Base-by-base conservation (phyloP, 2,113 vertebrate genomes). In the Oophaga pumilio region DNA sequence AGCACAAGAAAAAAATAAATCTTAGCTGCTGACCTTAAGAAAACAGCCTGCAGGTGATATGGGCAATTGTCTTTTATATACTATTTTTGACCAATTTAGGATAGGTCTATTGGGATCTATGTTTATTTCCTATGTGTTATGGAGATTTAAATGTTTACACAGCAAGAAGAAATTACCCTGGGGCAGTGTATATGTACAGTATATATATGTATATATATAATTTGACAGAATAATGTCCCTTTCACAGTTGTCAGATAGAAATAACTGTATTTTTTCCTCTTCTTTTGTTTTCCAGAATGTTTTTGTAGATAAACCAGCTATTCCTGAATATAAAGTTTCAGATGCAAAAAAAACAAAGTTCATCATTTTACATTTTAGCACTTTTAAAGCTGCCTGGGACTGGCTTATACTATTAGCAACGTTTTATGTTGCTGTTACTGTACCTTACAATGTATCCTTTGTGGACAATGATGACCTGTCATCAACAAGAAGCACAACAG, bases 361-460 rank as follows among this genome's bases (percentile, higher is more conserved):
- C 94, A 98, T 99, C 92, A 91, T 99, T 89, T 95, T 99, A 88
- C 98, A 99, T 95, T 99, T 97, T 94, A 99, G 98, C 95, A 97
- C 96, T 88, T 97, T 98, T 90, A 99, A 99, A 95, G 97, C 98
- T 17, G 97, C 97, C 87, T 99, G 98, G 98, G 98, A 99, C 92
- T 99, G 97, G 98, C 94, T 99, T 89, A 99, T 99, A 91, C 93
- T 99, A 82, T 91, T 99, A 79, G 98, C 98, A 76, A 99, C 97
- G 57, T 99, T 99, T 93, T 99, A 99, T 93, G 98, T 99, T 71
- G 98, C 98, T 24, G 96, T 99, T 92, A 99, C 98, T 14, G 98
- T 99, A 91, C 98, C 98, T 88, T 99, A 99, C 93, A 99, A 99
- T 10, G 98, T 99, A 79, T 99, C 97, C 89, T 99, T 99, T 93